phyloP scores from a whole-genome alignment of 2,888 invertebrate species.

The Tromatobia lineatoria region DNA sequence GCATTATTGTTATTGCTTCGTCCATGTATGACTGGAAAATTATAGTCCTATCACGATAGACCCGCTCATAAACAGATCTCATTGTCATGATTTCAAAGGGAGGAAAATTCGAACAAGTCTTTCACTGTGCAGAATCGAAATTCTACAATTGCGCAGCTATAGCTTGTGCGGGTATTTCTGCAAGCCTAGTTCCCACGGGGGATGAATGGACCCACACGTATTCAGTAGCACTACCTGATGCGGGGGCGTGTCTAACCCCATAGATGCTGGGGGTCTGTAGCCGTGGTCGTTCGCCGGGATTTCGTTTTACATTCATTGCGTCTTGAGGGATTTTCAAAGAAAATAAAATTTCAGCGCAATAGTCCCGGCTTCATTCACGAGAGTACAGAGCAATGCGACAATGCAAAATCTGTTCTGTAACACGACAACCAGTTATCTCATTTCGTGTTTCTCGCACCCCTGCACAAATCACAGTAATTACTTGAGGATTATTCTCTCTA shows the following conservation, averaged over 20 bases:
- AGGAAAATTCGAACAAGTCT: not conserved
- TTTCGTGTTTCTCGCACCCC: constrained; percentile 24
- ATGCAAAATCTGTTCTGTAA: constrained; percentile 16
- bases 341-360: constrained; percentile 26
- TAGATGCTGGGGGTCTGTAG: constrained; percentile 12
- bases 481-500: not conserved
- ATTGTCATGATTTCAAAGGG: not conserved
- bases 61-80: not conserved
- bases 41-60: not conserved
- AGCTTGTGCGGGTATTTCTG: constrained; percentile 23
- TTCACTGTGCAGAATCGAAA: not conserved
- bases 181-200: constrained; percentile 49
- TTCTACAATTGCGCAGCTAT: not conserved
- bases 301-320: constrained; percentile 46
- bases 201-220: constrained; percentile 55
- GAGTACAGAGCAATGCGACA: constrained; percentile 19
- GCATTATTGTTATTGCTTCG: too few relatives aligned
- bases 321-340: constrained; percentile 14
- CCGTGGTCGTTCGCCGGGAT: constrained; percentile 7
- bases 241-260: constrained; percentile 48
- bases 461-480: constrained; percentile 10
- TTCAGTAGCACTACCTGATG: constrained; percentile 47
- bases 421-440: constrained; percentile 34
- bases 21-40: not conserved
- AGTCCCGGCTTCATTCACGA: not conserved